Percentiles rank a stretch among this genome's conserved stretches.
Evolutionary conservation across 2,797 vertebrate genomes (phyloP).

Genomic region (Telmatherina bonti): DNA sequence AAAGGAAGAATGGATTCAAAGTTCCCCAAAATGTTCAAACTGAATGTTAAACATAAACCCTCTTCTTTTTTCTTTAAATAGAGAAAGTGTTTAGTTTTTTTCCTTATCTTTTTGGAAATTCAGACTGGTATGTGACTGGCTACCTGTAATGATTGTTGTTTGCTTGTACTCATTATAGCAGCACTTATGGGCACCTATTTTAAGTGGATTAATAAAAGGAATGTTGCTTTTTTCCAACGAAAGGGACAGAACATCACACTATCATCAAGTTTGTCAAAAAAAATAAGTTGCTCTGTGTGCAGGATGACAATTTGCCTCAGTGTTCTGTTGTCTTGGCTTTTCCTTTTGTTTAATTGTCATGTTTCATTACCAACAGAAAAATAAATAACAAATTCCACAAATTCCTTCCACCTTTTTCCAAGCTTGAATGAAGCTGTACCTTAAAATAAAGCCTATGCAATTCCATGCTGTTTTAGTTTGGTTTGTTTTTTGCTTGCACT

Average conservation of each 20-base stretch:
- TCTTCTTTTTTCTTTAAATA: background rate
- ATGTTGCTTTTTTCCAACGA: background rate
- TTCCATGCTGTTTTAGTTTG: too few species aligned
- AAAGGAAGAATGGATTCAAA: constrained; percentile 7
- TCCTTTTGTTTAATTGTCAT: constrained; percentile 28
- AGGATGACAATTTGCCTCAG: constrained; percentile 6
- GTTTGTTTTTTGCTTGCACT: too few species aligned
- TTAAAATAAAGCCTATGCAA: too few species aligned
- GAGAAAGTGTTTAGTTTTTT: too few species aligned
- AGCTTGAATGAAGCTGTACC: too few species aligned
- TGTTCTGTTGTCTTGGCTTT: constrained; percentile 9
- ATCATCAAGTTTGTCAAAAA: constrained; percentile 11
- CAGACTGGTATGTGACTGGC: too few species aligned
- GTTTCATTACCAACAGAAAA: constrained; percentile 33
- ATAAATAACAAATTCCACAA: too few species aligned
- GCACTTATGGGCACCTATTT: background rate
- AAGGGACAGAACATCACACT: background rate
- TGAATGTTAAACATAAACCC: too few species aligned
- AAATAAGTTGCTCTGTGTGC: constrained; percentile 9
- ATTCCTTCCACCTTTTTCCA: too few species aligned
- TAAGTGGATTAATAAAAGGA: background rate
- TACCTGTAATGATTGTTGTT: too few species aligned
- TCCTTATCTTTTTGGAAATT: too few species aligned
- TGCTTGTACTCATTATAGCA: background rate
- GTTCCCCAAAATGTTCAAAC: constrained; percentile 22